Percentiles rank a stretch among this genome's conserved stretches.
Conservation (phyloP, 2,113 vertebrate species). For the Onychostoma macrolepis region DNA sequence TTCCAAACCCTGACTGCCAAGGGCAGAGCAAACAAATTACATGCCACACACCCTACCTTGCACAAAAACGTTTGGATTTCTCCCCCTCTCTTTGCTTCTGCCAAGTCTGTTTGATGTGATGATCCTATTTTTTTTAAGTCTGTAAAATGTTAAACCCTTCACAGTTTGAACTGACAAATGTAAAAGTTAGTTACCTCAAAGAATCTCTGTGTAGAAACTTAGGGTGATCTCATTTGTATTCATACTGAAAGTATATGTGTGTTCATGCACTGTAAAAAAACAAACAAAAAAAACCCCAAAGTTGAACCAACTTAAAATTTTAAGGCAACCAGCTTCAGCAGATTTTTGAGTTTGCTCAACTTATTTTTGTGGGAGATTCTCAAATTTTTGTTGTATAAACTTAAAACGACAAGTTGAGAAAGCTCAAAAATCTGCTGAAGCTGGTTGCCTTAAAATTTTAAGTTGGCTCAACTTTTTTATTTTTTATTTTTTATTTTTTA, state of each 20-base stretch:
- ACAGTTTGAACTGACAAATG: not conserved
- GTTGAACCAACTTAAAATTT: too few relatives aligned
- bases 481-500: too few relatives aligned
- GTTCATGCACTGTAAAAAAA: too few relatives aligned
- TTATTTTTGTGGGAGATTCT: too few relatives aligned
- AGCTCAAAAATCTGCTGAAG: too few relatives aligned
- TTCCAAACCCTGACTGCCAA: not conserved
- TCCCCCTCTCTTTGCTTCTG: conserved; percentile 26
- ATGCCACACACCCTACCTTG: not conserved
- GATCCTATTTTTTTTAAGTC: conserved; percentile 46
- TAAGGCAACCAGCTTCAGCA: too few relatives aligned
- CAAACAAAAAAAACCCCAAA: too few relatives aligned
- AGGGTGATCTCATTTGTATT: not conserved
- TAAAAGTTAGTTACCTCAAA: not conserved
- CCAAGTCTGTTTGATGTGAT: conserved; percentile 45
- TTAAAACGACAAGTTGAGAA: too few relatives aligned
- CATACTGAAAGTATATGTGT: not conserved
- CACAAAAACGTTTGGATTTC: not conserved
- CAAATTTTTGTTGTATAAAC: too few relatives aligned
- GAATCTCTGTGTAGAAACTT: not conserved
- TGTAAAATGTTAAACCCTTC: conserved; percentile 16
- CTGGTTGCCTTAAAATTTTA: too few relatives aligned
- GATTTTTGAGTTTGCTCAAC: too few relatives aligned
- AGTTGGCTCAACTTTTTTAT: too few relatives aligned
- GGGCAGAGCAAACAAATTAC: not conserved